Conservation (phyloP, 2,113 vertebrate species). For the Stigmatopora argus region DNA sequence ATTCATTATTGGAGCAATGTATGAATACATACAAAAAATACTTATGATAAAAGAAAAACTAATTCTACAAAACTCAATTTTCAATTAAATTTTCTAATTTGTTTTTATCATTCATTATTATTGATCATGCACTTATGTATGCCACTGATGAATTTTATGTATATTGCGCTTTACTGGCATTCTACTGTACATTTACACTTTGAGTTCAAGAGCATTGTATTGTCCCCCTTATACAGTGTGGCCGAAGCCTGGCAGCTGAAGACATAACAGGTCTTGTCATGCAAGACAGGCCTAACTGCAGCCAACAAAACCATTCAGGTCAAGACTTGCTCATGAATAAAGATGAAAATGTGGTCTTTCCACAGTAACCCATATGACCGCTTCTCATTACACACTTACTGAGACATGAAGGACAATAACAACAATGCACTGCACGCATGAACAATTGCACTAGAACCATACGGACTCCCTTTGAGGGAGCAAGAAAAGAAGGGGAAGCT, state of each 20-base stretch:
- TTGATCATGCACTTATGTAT: too few species aligned
- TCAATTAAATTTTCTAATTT: too few species aligned
- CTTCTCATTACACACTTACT: slow-evolving; percentile 29
- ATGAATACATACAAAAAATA: too few species aligned
- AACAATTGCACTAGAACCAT: slow-evolving; percentile 34
- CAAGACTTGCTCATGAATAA: slow-evolving; percentile 34
- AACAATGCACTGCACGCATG: slow-evolving; percentile 36
- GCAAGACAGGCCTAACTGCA: slow-evolving; percentile 24
- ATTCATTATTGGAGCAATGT: too few species aligned
- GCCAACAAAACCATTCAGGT: slow-evolving; percentile 40
- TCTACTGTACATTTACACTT: background rate
- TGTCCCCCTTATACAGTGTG: slow-evolving; percentile 1
- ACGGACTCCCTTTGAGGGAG: slow-evolving; percentile 25
- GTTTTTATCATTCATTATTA: too few species aligned
- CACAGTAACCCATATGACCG: slow-evolving; percentile 10
- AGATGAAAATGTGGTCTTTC: slow-evolving; percentile 26
- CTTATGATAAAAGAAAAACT: too few species aligned
- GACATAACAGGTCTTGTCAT: slow-evolving; percentile 21
- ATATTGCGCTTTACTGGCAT: slow-evolving; percentile 6
- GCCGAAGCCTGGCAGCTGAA: slow-evolving; percentile 32
- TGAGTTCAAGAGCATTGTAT: background rate
- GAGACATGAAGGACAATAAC: slow-evolving; percentile 46
- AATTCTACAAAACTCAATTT: too few species aligned
- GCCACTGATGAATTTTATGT: too few species aligned
- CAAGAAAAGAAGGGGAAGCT: slow-evolving; percentile 8